Base-by-base conservation (phyloP, 1,140 invertebrate genomes). In the Lordiphosa clarofinis region DNA sequence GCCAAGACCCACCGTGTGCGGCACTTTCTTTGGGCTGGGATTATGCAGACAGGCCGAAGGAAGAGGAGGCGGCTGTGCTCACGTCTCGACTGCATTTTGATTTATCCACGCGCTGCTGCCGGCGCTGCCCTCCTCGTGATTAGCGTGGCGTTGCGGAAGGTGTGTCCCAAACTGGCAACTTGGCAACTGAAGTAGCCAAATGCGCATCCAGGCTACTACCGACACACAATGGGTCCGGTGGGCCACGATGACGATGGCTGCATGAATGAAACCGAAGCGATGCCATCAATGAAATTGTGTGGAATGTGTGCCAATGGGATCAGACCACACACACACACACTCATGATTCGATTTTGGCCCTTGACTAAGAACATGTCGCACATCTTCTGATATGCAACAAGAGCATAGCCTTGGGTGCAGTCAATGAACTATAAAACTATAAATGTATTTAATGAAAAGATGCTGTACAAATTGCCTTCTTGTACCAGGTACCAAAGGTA, bases 141-240 rank as follows among this genome's bases (percentile, higher is more conserved):
- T 81, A 81, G 76, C 76, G 76, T 81, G 76, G 76, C 76, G 76
- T 81, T 81, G 59, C 39, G 37, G 78, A 60, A 84, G 78, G 78
- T 84, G 78, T 84, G 78, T 76, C 78, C 78, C 72, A 81, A 84
- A 73, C 76, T 82, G 76, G 72, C 72, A 75, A 56, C 68, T 56
- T 58, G 66, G 71, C 75, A 75, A 63, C 78, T 84, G 78, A 84
- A 73, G 78, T 84, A 84, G 78, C 74, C 64, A 76, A 76, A 68
- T 78, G 74, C 64, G 42, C 66, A 39, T 38, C 10, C 59, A 56
- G 55, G 60, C 58, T 21, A 59, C 54, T 21, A 59, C 54, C 49
- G 49, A 49, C n/a, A 48, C 58, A 43, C 21, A 38, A 36, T 37
- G 11, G 38, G 10, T 36, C 9, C 9, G 12, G 52, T 19, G 38